Conservation (phyloP, 2,888 invertebrate species). For the Aleiodes leptofemur region DNA sequence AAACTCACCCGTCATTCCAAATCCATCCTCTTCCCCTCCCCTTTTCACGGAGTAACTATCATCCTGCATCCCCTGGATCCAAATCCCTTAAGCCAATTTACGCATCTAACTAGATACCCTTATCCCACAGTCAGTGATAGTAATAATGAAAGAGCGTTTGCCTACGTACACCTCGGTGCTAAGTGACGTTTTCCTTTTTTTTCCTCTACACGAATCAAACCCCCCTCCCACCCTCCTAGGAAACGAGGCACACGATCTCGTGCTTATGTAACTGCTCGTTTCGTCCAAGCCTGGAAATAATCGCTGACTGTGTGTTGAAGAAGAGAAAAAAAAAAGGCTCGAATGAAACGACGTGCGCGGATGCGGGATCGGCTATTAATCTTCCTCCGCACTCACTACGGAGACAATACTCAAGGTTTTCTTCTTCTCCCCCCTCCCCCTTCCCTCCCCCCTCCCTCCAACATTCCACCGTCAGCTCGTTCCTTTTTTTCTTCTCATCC, state of each 20-base stretch:
- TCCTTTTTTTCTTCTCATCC: constrained; percentile 30
- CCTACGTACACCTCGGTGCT: background rate
- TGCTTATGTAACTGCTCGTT: constrained; percentile 17
- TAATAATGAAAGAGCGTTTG: constrained; percentile 48
- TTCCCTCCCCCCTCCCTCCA: constrained; percentile 16
- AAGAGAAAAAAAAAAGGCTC: constrained; percentile 46
- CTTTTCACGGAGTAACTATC: background rate
- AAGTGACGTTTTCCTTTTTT: constrained; percentile 28
- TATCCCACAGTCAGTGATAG: constrained; percentile 47
- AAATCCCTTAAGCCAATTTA: constrained; percentile 75
- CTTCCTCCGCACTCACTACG: constrained; percentile 41
- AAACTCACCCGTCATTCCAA: constrained; percentile 28
- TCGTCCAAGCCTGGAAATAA: constrained; percentile 48
- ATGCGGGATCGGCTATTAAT: constrained; percentile 58
- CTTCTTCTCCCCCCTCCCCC: constrained; percentile 16
- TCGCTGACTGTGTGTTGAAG: constrained; percentile 52
- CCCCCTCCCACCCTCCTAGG: too few relatives aligned
- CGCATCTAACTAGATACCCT: constrained; percentile 64
- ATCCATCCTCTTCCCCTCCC: constrained; percentile 13
- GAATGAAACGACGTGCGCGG: constrained; percentile 52
- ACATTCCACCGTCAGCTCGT: constrained; percentile 27
- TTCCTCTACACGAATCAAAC: background rate
- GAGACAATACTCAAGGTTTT: constrained; percentile 16
- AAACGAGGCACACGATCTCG: background rate
- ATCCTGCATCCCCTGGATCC: constrained; percentile 43